A percentile compares a stretch with the other conserved stretches of the same genome.
Evolutionary conservation across 2,888 invertebrate species (phyloP).

Genomic region (Amaurobius ferox): DNA sequence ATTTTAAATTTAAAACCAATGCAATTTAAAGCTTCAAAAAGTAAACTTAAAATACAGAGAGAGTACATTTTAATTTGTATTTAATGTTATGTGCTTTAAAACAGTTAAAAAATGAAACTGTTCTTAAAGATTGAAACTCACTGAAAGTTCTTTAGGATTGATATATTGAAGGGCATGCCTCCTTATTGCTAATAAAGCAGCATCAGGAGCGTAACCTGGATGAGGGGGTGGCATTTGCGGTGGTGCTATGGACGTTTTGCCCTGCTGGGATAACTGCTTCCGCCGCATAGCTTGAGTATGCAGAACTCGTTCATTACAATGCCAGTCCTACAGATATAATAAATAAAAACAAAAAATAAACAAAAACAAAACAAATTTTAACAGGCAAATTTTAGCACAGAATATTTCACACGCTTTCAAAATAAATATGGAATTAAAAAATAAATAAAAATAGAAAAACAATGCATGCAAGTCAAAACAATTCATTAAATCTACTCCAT

Average conservation of each 20-base stretch:
- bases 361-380: background rate
- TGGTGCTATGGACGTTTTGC: conserved; percentile 80
- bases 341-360: conserved; percentile 9
- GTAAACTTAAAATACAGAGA: too few species aligned
- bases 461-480: background rate
- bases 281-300: conserved; percentile 84
- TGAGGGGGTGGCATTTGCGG: conserved; percentile 82
- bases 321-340: conserved; percentile 85
- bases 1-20: too few species aligned
- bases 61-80: too few species aligned
- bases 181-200: conserved; percentile 97
- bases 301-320: conserved; percentile 87
- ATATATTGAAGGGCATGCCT: conserved; percentile 94
- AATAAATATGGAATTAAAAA: background rate
- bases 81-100: too few species aligned
- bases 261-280: conserved; percentile 81
- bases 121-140: conserved; percentile 77
- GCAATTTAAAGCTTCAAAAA: too few species aligned
- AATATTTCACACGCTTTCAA: background rate
- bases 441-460: background rate
- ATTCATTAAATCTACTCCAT: background rate
- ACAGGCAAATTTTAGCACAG: background rate
- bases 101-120: too few species aligned
- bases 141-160: conserved; percentile 92
- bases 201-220: conserved; percentile 95